Conservation (phyloP, 2,888 invertebrate species). For the Crocallis elinguaria region DNA sequence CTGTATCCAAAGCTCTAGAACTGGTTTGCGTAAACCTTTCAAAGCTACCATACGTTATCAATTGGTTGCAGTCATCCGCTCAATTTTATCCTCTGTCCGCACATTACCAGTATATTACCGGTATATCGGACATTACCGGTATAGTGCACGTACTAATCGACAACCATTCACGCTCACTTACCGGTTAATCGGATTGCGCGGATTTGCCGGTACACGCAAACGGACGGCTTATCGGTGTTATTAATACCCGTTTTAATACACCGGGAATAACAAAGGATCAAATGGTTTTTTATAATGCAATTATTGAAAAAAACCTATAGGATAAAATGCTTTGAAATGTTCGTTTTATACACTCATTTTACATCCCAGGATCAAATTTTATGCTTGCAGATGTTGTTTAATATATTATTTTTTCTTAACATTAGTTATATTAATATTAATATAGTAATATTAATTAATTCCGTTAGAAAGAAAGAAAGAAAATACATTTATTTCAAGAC, state of each 20-base stretch:
- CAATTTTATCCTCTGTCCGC: not conserved
- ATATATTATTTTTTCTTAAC: no score
- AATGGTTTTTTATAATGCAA: not conserved
- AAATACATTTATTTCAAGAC: no score
- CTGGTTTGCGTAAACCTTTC: not conserved
- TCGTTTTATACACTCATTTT: not conserved
- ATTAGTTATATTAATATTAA: no score
- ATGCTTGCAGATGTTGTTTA: not conserved
- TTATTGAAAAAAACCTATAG: conserved; percentile 8
- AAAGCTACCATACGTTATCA: not conserved
- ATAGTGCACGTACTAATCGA: conserved; percentile 37
- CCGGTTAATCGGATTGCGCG: conserved; percentile 54
- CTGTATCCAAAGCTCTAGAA: no score
- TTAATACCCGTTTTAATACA: conserved; percentile 19
- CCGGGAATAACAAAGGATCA: not conserved
- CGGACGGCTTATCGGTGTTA: conserved; percentile 20
- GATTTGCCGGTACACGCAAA: conserved; percentile 40
- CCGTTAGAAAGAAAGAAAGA: no score
- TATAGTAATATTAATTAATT: no score
- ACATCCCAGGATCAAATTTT: not conserved
- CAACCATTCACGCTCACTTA: conserved; percentile 51
- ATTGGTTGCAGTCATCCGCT: not conserved
- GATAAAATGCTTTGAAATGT: not conserved
- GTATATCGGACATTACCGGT: conserved; percentile 8
- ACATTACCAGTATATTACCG: conserved; percentile 2